These are phyloP conservation scores for Acleris laterana DNA, from an alignment of 2,888 invertebrate species.

Conservation along the genomic window DNA sequence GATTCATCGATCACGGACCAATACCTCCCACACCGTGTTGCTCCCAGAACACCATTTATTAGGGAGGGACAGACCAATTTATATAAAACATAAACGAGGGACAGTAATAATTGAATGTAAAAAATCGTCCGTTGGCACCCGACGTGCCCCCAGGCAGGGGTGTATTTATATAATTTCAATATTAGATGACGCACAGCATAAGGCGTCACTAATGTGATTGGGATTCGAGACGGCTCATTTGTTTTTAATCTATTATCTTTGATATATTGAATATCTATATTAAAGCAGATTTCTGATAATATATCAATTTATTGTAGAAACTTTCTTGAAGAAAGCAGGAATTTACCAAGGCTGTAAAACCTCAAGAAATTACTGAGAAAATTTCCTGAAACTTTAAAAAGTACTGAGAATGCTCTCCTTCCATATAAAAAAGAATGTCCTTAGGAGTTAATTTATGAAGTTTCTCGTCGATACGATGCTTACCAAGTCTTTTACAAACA, in stretches of 20 bases:
- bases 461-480: neutral
- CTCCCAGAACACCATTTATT: conserved; percentile 71
- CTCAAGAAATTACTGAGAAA: no score
- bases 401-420: no score
- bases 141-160: conserved; percentile 51
- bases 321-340: no score
- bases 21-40: conserved; percentile 72
- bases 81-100: conserved; percentile 72
- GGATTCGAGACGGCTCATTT: conserved; percentile 37
- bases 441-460: no score
- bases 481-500: neutral
- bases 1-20: conserved; percentile 60
- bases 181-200: conserved; percentile 69
- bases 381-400: no score
- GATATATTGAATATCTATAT: conserved; percentile 38
- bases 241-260: conserved; percentile 38
- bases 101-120: conserved; percentile 80
- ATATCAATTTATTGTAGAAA: neutral
- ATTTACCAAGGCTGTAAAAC: neutral
- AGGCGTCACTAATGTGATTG: conserved; percentile 44
- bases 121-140: conserved; percentile 72
- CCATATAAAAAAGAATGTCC: no score
- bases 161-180: conserved; percentile 72
- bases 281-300: neutral
- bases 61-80: conserved; percentile 78